phyloP scores from a whole-genome alignment of 1,140 invertebrate genomes.

The Drosophila lacteicornis region DNA sequence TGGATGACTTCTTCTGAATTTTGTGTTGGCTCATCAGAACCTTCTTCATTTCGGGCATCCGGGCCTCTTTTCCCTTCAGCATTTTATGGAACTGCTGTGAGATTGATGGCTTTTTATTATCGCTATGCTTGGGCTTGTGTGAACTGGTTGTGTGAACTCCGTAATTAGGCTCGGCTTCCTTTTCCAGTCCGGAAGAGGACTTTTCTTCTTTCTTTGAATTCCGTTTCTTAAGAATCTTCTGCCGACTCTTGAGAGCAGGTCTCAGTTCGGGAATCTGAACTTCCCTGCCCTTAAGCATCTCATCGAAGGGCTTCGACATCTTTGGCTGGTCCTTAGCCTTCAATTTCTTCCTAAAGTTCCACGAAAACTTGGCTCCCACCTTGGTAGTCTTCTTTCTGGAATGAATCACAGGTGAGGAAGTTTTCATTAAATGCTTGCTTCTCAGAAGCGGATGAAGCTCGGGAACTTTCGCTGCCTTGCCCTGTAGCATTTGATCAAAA shows the following conservation, averaged over 20 bases:
- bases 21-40: neutral
- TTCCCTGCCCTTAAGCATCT: neutral
- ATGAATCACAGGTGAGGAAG: neutral
- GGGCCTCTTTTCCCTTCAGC: neutral
- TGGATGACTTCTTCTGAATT: neutral
- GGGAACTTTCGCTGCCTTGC: neutral
- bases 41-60: neutral
- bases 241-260: neutral
- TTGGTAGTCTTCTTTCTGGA: neutral
- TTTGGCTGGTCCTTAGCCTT: neutral
- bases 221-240: neutral
- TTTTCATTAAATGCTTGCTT: no score
- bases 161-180: neutral
- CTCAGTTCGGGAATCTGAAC: neutral
- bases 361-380: slow-evolving; percentile 16
- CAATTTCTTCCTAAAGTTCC: neutral
- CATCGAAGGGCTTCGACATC: neutral
- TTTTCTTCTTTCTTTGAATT: neutral
- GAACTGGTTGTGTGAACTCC: neutral
- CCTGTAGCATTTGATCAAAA: slow-evolving; percentile 1
- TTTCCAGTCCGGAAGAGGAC: neutral
- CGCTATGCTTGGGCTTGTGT: no score
- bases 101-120: neutral
- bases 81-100: neutral
- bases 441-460: slow-evolving; percentile 1